Conservation (phyloP, 2,888 invertebrate genomes). For the Tipula unca region DNA sequence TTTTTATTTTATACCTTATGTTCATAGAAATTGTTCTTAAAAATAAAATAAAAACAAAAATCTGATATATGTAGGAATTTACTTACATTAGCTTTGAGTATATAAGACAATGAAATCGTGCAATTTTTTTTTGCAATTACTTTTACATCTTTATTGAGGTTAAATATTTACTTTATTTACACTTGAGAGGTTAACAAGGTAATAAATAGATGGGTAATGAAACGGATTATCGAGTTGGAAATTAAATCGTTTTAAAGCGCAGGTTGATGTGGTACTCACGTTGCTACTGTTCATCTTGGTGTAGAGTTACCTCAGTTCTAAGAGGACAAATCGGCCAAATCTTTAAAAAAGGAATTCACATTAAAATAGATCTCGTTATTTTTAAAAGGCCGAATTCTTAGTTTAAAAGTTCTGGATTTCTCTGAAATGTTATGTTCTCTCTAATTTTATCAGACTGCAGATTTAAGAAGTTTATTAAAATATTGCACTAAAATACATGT, state of each 20-base stretch:
- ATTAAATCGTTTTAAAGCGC: not conserved
- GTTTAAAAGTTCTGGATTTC: too few species aligned
- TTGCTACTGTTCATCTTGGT: not conserved
- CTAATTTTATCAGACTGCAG: too few species aligned
- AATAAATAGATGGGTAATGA: not conserved
- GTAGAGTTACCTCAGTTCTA: too few species aligned
- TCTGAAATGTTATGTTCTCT: too few species aligned
- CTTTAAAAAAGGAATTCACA: too few species aligned
- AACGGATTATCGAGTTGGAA: not conserved
- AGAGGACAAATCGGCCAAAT: too few species aligned
- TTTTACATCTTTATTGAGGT: not conserved
- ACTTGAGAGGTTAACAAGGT: not conserved
- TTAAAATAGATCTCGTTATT: too few species aligned
- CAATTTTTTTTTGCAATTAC: not conserved
- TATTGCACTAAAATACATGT: not conserved
- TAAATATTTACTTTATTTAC: conserved; percentile 8
- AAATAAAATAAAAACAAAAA: not conserved
- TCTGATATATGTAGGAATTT: not conserved
- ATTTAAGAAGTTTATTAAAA: too few species aligned
- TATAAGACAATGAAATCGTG: not conserved
- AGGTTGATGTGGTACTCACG: not conserved
- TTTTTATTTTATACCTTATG: not conserved
- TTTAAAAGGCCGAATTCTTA: too few species aligned
- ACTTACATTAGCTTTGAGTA: not conserved
- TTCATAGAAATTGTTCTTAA: not conserved